These are phyloP conservation scores for Fragariocoptes setiger DNA, from an alignment of 1,140 invertebrate species.

Conservation along the genomic window DNA sequence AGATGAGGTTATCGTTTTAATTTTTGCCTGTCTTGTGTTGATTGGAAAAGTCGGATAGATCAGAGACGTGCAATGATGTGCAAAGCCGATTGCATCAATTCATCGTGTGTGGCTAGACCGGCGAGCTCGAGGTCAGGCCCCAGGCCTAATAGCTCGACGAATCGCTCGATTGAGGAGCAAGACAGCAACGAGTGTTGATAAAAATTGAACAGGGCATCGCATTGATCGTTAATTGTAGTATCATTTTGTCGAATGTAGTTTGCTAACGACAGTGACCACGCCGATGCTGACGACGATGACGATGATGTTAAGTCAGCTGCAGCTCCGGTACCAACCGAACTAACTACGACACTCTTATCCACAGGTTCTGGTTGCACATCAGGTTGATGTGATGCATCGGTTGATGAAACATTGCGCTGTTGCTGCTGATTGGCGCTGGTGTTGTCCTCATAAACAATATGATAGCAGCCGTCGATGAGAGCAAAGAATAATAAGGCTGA, in stretches of 20 bases:
- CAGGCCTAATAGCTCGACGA: conserved; percentile 49
- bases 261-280: conserved; percentile 56
- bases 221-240: conserved; percentile 49
- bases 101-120: neutral
- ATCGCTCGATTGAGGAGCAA: conserved; percentile 55
- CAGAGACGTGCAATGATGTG: neutral
- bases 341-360: neutral
- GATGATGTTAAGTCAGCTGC: no score
- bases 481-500: conserved; percentile 51
- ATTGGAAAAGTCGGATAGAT: neutral
- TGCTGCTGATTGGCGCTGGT: conserved; percentile 1
- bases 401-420: neutral
- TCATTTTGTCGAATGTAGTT: conserved; percentile 81
- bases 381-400: neutral
- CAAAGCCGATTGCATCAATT: neutral
- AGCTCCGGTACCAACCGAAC: conserved; percentile 14
- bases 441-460: conserved; percentile 34
- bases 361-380: conserved; percentile 1
- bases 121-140: neutral
- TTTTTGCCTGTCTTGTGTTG: neutral
- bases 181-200: conserved; percentile 65
- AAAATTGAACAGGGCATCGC: conserved; percentile 39
- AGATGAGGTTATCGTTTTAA: neutral
- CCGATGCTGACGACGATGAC: conserved; percentile 20
- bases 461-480: conserved; percentile 38